These are phyloP conservation scores for Ceratoteleas bidentatus DNA, from an alignment of 1,140 invertebrate species.

Conservation along the genomic window DNA sequence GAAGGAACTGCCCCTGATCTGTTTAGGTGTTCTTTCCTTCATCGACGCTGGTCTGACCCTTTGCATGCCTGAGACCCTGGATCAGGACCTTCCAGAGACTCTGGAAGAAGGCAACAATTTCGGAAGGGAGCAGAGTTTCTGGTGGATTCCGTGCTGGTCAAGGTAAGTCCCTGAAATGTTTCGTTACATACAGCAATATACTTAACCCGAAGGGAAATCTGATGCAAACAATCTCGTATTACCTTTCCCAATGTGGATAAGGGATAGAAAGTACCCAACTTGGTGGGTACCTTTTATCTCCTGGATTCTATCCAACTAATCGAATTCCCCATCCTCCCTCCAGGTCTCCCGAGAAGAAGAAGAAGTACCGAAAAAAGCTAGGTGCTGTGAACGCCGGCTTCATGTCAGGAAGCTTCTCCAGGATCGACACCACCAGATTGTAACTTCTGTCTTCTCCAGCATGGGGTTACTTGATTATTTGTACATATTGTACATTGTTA, in stretches of 20 bases:
- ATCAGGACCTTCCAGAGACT: conserved; percentile 91
- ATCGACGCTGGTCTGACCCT: conserved; percentile 87
- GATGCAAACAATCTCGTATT: too few relatives aligned
- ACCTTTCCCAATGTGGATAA: too few relatives aligned
- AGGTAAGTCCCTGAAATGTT: conserved; percentile 80
- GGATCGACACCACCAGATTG: conserved; percentile 78
- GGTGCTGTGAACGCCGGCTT: conserved; percentile 77
- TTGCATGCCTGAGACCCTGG: conserved; percentile 90
- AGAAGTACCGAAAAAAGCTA: conserved; percentile 72
- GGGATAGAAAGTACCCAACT: too few relatives aligned
- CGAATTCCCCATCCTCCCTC: too few relatives aligned
- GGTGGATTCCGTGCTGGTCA: conserved; percentile 88
- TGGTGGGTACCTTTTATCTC: too few relatives aligned
- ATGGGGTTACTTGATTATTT: too few relatives aligned
- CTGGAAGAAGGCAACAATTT: conserved; percentile 92
- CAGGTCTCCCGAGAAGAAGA: conserved; percentile 71
- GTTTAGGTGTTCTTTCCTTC: conserved; percentile 87
- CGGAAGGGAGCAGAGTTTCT: conserved; percentile 89
- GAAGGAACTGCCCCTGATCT: conserved; percentile 85
- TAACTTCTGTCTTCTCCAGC: too few relatives aligned
- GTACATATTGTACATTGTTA: conserved; percentile 62
- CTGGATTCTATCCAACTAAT: too few relatives aligned
- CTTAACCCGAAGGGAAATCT: too few relatives aligned
- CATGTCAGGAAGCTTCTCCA: conserved; percentile 75
- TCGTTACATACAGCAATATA: conserved; percentile 8